A percentile compares a stretch with the other conserved stretches of the same genome.
Conservation (phyloP, 2,797 vertebrate species). For the Acridotheres tristis region DNA sequence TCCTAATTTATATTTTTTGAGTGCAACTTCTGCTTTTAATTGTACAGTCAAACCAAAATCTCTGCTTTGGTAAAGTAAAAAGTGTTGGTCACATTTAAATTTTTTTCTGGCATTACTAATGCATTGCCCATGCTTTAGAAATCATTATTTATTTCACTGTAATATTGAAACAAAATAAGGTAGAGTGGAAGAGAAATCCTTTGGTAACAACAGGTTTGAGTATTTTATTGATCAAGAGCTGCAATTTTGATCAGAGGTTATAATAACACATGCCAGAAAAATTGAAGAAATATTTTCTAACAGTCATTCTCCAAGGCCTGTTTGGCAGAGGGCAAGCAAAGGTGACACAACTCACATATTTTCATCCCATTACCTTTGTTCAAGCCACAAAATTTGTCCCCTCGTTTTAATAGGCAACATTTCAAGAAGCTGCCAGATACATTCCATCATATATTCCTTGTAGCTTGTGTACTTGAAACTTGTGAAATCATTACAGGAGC, state of each 20-base stretch:
- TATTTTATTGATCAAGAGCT: background rate
- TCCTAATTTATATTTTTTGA: background rate
- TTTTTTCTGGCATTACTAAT: background rate
- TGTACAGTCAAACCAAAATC: background rate
- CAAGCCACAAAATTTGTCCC: background rate
- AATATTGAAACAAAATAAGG: background rate
- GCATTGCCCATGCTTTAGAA: background rate
- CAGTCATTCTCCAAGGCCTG: background rate
- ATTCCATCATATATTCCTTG: background rate
- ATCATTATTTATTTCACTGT: background rate
- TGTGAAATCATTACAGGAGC: background rate
- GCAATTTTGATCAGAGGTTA: background rate
- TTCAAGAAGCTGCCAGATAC: background rate
- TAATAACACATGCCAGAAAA: background rate
- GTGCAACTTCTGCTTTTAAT: background rate
- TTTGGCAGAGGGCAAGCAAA: background rate
- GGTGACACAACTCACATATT: background rate
- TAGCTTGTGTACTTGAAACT: background rate
- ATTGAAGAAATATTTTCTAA: background rate
- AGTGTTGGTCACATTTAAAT: background rate
- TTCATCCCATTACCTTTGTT: background rate
- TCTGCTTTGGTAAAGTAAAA: background rate
- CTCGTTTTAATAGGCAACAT: background rate
- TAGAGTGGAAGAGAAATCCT: background rate
- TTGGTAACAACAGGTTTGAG: background rate